phyloP scores from a whole-genome alignment of 2,888 invertebrate species.

The Limnephilus lunatus region DNA sequence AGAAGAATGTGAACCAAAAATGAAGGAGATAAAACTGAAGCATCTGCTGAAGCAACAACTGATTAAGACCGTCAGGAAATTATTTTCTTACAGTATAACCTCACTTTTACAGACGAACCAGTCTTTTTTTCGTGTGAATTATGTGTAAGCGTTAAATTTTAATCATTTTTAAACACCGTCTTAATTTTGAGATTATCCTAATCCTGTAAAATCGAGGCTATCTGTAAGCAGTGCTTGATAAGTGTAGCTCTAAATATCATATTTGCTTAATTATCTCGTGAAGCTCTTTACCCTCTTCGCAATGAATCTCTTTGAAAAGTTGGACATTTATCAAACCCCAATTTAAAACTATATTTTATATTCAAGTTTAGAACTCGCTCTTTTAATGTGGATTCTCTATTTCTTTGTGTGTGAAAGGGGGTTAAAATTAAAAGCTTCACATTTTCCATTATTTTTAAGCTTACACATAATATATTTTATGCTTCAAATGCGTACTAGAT shows the following conservation, averaged over 20 bases:
- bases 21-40: neutral
- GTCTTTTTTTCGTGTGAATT: neutral
- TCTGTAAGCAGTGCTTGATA: neutral
- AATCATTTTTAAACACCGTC: neutral
- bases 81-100: neutral
- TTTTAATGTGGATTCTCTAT: too few species aligned
- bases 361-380: neutral
- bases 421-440: neutral
- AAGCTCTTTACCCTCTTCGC: neutral
- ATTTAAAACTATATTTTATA: neutral
- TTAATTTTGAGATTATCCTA: neutral
- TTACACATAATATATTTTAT: slow-evolving; percentile 22
- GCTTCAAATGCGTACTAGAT: neutral
- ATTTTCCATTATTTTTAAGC: neutral
- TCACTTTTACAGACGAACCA: neutral
- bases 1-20: slow-evolving; percentile 67
- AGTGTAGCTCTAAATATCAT: neutral
- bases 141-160: neutral
- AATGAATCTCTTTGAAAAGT: neutral
- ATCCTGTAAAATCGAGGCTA: neutral
- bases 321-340: neutral
- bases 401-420: neutral
- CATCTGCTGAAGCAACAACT: neutral
- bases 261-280: slow-evolving; percentile 9
- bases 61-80: neutral